Evolutionary conservation across 2,888 invertebrate genomes (phyloP), one percentile per base, ranked within the genome.

Genomic region (Ariolimax columbianus): DNA sequence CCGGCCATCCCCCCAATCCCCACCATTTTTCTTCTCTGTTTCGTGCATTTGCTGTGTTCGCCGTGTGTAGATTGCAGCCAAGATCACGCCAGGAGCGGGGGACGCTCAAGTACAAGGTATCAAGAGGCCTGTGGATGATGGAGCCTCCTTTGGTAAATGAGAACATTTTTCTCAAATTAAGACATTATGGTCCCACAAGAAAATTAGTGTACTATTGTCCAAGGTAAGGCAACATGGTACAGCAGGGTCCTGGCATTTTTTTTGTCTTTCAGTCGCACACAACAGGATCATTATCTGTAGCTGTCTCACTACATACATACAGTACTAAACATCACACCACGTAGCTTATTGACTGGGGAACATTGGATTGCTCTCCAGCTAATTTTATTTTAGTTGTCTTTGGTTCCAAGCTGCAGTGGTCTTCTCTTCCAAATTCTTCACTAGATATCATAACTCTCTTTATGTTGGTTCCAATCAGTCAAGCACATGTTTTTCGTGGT

Each of bases 61-160:
- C 70, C 78, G 40, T 66, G 78, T 82, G 83, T 75, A 93, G 93
- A 92, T 93, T 86, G 93, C 93, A 87, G 92, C 92, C 86, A 92
- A 92, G 90, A 91, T 92, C 79, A 91, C 92, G 83, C 92, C 92
- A 78, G 91, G 91, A 83, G 89, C 89, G 70, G 92, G 92, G 82
- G 92, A 92, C 90, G 91, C 90, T 88, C 89, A 89, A 88, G 89
- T 89, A 88, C 88, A 88, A 88, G 90, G 90, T 86, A 87, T 91
- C 88, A 92, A 92, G 89, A 89, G 92, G 89, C 90, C 91, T 87
- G 89, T 91, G 89, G 92, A 92, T 86, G 89, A 90, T 86, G 92
- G 91, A 88, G 90, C 90, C 87, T 83, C 84, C 87, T 86, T 87
- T 86, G 87, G 85, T 87, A 85, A 86, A 86, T 87, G 86, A 87